Percentiles rank a stretch among this genome's conserved stretches.
Conservation (phyloP, 2,797 vertebrate genomes). For the Pseudocheirus occidentalis region DNA sequence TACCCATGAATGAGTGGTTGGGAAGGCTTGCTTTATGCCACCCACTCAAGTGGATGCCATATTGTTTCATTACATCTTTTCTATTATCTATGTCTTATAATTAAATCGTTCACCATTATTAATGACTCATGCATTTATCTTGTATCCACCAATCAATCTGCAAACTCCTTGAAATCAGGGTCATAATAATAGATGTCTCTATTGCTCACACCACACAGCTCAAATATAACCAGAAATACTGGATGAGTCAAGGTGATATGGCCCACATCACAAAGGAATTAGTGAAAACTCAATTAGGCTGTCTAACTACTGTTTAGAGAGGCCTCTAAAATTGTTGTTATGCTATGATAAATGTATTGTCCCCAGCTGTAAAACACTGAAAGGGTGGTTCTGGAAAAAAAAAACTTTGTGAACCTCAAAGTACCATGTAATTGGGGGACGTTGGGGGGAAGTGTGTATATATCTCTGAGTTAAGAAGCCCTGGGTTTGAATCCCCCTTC, state of each 20-base stretch:
- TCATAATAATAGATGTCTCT: neutral
- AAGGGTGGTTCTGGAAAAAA: neutral
- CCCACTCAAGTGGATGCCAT: neutral
- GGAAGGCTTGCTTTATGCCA: neutral
- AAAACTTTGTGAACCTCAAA: neutral
- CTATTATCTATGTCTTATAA: neutral
- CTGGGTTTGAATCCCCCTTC: neutral
- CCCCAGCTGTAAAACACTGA: neutral
- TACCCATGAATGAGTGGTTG: neutral
- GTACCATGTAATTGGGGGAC: neutral
- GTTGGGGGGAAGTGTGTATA: neutral
- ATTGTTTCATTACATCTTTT: neutral
- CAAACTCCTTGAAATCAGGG: neutral
- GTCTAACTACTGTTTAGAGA: neutral
- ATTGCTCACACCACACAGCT: neutral
- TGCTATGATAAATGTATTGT: neutral
- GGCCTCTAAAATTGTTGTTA: neutral
- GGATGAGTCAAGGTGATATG: neutral
- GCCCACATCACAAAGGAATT: neutral
- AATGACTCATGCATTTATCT: neutral
- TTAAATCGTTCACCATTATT: neutral
- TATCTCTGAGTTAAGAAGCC: neutral
- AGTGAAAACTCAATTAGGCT: neutral
- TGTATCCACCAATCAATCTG: neutral
- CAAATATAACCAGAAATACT: neutral